phyloP scores from a whole-genome alignment of 2,888 invertebrate species.

The Alcis repandata region DNA sequence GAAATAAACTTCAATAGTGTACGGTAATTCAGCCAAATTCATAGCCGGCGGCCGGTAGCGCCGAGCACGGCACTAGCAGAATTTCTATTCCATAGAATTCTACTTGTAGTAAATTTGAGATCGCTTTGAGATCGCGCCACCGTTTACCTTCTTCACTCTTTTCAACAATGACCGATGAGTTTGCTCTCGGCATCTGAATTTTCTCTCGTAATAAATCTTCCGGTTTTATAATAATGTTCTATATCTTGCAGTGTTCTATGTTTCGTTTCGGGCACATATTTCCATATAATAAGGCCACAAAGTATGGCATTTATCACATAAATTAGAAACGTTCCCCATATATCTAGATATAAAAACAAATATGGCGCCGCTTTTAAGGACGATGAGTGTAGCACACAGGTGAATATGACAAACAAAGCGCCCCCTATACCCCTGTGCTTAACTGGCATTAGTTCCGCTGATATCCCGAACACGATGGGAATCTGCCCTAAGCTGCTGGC shows the following conservation, averaged over 20 bases:
- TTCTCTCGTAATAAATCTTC: slow-evolving; percentile 4
- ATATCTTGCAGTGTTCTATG: slow-evolving; percentile 21
- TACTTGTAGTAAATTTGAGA: slow-evolving; percentile 16
- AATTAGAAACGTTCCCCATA: slow-evolving; percentile 29
- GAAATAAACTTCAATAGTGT: slow-evolving; percentile 52
- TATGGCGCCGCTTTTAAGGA: slow-evolving; percentile 27
- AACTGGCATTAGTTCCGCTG: slow-evolving; percentile 26
- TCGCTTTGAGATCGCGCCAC: not conserved
- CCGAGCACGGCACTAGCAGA: not conserved
- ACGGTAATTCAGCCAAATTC: slow-evolving; percentile 40
- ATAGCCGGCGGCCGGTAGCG: slow-evolving; percentile 8
- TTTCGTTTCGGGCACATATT: slow-evolving; percentile 29
- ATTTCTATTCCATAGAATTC: slow-evolving; percentile 5
- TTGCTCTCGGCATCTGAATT: slow-evolving; percentile 4
- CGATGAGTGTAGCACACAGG: slow-evolving; percentile 19
- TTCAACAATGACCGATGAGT: slow-evolving; percentile 10
- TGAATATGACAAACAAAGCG: slow-evolving; percentile 18
- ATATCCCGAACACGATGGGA: slow-evolving; percentile 17
- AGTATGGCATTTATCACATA: slow-evolving; percentile 15
- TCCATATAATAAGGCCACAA: slow-evolving; percentile 16
- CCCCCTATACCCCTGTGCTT: slow-evolving; percentile 25
- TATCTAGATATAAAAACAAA: slow-evolving; percentile 19
- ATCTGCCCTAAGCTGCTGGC: slow-evolving; percentile 17
- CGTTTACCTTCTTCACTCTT: slow-evolving; percentile 1
- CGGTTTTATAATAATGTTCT: slow-evolving; percentile 21